These are phyloP conservation scores for Ascaphus truei DNA, from an alignment of 2,113 vertebrate genomes.

Conservation along the genomic window DNA sequence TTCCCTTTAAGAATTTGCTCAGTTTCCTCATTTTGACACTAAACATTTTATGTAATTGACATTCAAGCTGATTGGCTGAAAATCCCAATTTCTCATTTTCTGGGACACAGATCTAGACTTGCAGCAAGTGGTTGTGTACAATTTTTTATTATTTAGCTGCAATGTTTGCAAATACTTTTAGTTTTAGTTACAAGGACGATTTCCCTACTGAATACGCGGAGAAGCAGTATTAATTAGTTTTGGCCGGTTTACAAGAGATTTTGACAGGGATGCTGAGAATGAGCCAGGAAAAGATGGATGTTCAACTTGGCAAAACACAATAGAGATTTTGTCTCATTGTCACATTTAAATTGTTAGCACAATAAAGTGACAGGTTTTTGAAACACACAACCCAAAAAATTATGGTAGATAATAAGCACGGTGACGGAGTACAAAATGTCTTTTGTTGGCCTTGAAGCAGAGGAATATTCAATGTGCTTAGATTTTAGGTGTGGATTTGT, in stretches of 20 bases:
- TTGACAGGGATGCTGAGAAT: constrained; percentile 51
- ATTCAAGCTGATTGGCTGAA: too few species aligned
- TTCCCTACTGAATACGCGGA: constrained; percentile 52
- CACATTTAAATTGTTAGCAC: constrained; percentile 58
- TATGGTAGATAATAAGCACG: not conserved
- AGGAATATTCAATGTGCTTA: too few species aligned
- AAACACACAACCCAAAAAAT: constrained; percentile 39
- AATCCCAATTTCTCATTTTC: too few species aligned
- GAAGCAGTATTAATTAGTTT: constrained; percentile 56
- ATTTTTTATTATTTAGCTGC: not conserved
- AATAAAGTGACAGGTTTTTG: constrained; percentile 56
- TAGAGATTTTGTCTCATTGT: constrained; percentile 61
- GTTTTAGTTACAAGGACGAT: constrained; percentile 28
- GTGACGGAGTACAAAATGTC: too few species aligned
- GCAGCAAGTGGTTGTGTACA: too few species aligned
- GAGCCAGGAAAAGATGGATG: constrained; percentile 59
- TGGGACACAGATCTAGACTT: too few species aligned
- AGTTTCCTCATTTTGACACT: too few species aligned
- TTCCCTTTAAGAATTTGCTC: too few species aligned
- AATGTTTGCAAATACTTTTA: constrained; percentile 22
- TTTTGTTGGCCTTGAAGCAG: too few species aligned
- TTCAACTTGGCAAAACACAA: constrained; percentile 55
- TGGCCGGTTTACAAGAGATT: constrained; percentile 52
- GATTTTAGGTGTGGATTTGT: too few species aligned
- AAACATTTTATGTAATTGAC: too few species aligned